Evolutionary conservation across 2,113 vertebrate genomes (phyloP).

Genomic region (Aspidoscelis tigris): DNA sequence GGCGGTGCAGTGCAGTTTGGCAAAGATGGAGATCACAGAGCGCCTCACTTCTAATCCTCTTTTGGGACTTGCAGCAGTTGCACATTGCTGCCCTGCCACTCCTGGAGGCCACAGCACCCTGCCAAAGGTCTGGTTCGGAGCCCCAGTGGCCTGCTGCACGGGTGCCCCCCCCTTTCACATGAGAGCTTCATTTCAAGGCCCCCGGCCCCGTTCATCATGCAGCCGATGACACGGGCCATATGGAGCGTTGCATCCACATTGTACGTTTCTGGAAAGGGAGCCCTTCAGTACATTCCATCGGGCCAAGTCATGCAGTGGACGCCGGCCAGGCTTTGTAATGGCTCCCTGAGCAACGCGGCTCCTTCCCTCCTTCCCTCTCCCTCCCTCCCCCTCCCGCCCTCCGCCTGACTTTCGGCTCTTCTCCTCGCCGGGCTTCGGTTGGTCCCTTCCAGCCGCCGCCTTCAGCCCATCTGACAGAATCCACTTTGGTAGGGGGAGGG

Average conservation of each 20-base stretch:
- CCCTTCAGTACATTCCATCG: conserved; percentile 45
- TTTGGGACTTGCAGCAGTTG: not conserved
- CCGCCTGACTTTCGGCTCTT: conserved; percentile 29
- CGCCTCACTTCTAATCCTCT: not conserved
- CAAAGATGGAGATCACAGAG: not conserved
- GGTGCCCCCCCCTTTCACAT: not conserved
- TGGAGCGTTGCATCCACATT: conserved; percentile 48
- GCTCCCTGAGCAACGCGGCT: conserved; percentile 48
- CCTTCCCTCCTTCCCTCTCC: conserved; percentile 14
- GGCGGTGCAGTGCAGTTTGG: not conserved
- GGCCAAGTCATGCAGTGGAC: conserved; percentile 44
- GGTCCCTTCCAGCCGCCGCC: not conserved
- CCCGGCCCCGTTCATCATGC: accelerated
- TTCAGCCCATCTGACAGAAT: no score
- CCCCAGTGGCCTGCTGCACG: not conserved
- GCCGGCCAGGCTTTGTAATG: conserved; percentile 52
- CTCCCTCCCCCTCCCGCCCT: not conserved
- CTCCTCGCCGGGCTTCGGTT: conserved; percentile 21
- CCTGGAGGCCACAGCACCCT: not conserved
- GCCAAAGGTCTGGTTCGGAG: no score
- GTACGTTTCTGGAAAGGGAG: conserved; percentile 40
- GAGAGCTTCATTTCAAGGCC: accelerated
- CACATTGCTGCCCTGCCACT: not conserved
- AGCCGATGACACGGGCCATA: conserved; percentile 33
- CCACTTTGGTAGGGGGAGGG: no score